These are phyloP conservation scores for Odontamblyopus rebecca DNA, from an alignment of 2,797 vertebrate genomes.

Conservation along the genomic window DNA sequence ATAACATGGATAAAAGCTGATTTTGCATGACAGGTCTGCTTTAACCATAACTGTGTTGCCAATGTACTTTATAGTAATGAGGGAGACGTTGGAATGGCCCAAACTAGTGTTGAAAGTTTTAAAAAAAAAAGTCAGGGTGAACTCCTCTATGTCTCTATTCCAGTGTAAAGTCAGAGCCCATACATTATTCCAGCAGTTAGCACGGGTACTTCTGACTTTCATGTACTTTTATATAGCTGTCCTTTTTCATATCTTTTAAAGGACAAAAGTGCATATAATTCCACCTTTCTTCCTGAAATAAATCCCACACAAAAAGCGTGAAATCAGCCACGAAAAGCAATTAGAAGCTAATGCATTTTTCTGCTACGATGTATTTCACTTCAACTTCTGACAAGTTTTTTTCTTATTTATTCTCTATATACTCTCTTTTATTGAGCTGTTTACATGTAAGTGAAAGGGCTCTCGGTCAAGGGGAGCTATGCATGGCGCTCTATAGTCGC, in stretches of 20 bases:
- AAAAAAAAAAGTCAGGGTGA: too few species aligned
- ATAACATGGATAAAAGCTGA: too few species aligned
- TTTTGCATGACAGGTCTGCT: too few species aligned
- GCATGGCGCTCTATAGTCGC: conserved; percentile 11
- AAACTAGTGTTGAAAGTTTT: too few species aligned
- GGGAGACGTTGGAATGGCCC: too few species aligned
- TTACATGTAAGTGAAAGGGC: conserved; percentile 49
- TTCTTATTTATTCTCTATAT: neutral
- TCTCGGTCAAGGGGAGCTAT: conserved; percentile 43
- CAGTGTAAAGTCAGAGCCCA: neutral
- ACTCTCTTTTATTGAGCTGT: conserved; percentile 13
- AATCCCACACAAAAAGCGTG: neutral
- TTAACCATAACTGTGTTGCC: too few species aligned
- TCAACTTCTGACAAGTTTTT: neutral
- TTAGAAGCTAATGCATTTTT: neutral
- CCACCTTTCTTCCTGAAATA: neutral
- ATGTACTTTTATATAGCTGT: neutral
- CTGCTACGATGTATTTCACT: neutral
- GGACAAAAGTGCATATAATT: neutral
- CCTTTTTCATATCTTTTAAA: neutral
- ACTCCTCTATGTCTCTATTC: too few species aligned
- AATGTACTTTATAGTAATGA: too few species aligned
- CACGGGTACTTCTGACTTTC: neutral
- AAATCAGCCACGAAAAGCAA: neutral
- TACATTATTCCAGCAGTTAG: neutral